Percentiles rank a stretch among this genome's conserved stretches.
Evolutionary conservation across 2,797 vertebrate species (phyloP).

Genomic region (Xiphophorus birchmanni): DNA sequence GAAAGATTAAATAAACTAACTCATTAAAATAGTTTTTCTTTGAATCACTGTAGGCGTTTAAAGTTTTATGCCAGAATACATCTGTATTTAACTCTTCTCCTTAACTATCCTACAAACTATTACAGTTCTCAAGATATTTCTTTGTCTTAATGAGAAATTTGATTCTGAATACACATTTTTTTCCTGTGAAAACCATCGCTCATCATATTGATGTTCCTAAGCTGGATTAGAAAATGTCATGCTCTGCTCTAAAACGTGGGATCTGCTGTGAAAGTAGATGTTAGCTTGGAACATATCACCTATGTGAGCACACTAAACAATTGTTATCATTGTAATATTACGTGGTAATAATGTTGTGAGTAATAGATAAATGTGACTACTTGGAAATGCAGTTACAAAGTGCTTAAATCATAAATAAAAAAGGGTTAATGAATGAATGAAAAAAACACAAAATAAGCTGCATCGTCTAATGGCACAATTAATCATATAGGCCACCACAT

Average conservation of each 20-base stretch:
- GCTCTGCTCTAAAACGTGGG: not conserved
- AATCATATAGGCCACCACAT: conserved; percentile 66
- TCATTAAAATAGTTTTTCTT: not conserved
- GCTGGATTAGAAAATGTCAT: too few species aligned
- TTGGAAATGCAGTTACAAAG: not conserved
- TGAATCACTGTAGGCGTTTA: not conserved
- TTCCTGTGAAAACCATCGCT: not conserved
- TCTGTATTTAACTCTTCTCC: not conserved
- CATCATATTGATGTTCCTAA: not conserved
- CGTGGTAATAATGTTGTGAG: not conserved
- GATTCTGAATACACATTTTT: not conserved
- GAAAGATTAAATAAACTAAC: too few species aligned
- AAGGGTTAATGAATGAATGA: conserved; percentile 38
- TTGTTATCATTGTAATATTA: not conserved
- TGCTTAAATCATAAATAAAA: conserved; percentile 29
- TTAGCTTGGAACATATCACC: not conserved
- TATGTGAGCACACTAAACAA: not conserved
- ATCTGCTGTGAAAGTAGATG: not conserved
- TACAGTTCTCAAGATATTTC: not conserved
- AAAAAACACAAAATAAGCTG: conserved; percentile 33
- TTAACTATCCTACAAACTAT: not conserved
- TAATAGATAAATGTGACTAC: not conserved
- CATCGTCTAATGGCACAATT: conserved; percentile 68
- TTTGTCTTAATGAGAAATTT: not conserved
- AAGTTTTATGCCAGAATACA: too few species aligned